phyloP scores from a whole-genome alignment of 1,140 invertebrate genomes.

The Chironomus tepperi region DNA sequence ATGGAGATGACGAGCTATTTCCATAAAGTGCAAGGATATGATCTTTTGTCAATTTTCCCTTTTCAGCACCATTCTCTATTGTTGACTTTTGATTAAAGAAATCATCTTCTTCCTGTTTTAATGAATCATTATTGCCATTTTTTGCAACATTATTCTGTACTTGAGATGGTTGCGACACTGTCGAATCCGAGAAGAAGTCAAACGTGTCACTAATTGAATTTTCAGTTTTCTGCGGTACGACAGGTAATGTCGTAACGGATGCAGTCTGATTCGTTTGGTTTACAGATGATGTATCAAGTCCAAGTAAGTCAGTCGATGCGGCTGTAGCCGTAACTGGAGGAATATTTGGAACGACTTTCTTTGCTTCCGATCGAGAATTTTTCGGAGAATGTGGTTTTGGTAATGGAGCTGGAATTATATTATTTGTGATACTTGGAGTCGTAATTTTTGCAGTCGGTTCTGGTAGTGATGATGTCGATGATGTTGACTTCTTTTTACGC shows the following conservation, averaged over 20 bases:
- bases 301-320: constrained; percentile 44
- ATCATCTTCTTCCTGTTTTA: constrained; percentile 73
- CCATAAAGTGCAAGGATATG: constrained; percentile 88
- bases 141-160: constrained; percentile 31
- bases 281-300: constrained; percentile 40
- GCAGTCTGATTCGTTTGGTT: constrained; percentile 19
- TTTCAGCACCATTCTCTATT: constrained; percentile 48
- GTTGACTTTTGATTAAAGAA: constrained; percentile 69
- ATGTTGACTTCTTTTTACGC: constrained; percentile 61
- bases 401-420: constrained; percentile 39
- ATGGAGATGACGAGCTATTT: constrained; percentile 43
- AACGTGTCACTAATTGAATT: not conserved
- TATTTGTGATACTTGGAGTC: not conserved
- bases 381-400: constrained; percentile 37
- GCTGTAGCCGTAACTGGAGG: constrained; percentile 42
- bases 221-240: not conserved
- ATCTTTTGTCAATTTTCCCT: constrained; percentile 83
- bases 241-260: too few relatives aligned
- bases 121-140: constrained; percentile 41
- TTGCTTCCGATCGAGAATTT: not conserved
- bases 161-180: constrained; percentile 31
- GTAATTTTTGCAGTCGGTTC: constrained; percentile 27
- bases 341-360: not conserved
- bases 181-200: constrained; percentile 49
- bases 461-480: constrained; percentile 29